Conservation (phyloP, 1,140 invertebrate genomes). For the Physella acuta region DNA sequence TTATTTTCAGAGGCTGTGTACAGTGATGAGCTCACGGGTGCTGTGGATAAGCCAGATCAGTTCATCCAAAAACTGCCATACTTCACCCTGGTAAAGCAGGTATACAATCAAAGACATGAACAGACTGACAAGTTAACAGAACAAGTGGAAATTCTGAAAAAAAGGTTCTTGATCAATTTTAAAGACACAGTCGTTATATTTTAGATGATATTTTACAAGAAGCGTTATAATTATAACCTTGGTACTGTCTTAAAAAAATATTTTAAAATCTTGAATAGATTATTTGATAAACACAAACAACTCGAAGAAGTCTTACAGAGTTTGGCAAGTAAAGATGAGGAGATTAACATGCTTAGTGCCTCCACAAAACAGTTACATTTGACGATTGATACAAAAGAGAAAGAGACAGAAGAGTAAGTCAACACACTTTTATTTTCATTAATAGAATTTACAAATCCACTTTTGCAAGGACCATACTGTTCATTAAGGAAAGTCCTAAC, state of each 20-base stretch:
- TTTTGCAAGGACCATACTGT: no score
- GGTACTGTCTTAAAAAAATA: background rate
- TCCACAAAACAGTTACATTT: slow-evolving; percentile 36
- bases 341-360: slow-evolving; percentile 38
- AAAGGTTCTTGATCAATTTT: slow-evolving; percentile 37
- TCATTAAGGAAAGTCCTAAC: no score
- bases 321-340: slow-evolving; percentile 38
- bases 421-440: no score
- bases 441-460: no score
- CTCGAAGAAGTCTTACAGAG: slow-evolving; percentile 43
- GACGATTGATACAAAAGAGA: slow-evolving; percentile 38
- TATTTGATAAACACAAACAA: slow-evolving; percentile 55
- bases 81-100: slow-evolving; percentile 48
- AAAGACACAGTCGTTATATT: background rate
- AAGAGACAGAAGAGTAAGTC: slow-evolving; percentile 40
- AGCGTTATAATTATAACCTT: no score
- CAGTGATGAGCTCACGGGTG: slow-evolving; percentile 51
- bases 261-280: no score
- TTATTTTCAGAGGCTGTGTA: slow-evolving; percentile 51
- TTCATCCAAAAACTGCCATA: slow-evolving; percentile 49
- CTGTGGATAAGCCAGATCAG: slow-evolving; percentile 25
- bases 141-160: slow-evolving; percentile 52
- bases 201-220: no score
- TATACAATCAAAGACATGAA: slow-evolving; percentile 38
- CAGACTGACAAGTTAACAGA: slow-evolving; percentile 46